These are phyloP conservation scores for Magallana ariakensis DNA, from an alignment of 1,140 invertebrate genomes.

Conservation along the genomic window DNA sequence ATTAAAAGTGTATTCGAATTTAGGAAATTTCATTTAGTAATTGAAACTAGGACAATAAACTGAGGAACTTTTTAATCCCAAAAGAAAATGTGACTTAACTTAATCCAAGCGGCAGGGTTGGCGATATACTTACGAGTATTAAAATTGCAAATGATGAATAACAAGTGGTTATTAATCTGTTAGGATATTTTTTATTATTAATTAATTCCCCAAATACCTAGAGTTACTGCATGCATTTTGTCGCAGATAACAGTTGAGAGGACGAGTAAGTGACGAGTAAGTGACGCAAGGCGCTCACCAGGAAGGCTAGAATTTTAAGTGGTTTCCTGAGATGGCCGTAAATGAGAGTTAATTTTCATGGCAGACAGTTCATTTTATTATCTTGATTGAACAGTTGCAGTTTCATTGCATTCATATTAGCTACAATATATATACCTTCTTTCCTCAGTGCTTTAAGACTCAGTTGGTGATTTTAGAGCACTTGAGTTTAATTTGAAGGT, in stretches of 20 bases:
- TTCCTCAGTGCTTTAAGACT: not conserved
- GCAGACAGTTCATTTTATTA: constrained; percentile 5
- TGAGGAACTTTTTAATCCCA: too few species aligned
- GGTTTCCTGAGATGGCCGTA: not conserved
- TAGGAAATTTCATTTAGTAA: too few species aligned
- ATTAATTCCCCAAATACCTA: constrained; percentile 14
- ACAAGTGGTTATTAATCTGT: not conserved
- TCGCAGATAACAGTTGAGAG: not conserved
- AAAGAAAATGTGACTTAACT: too few species aligned
- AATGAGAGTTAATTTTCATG: constrained; percentile 25
- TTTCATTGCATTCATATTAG: not conserved
- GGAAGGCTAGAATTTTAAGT: not conserved
- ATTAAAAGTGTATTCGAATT: too few species aligned
- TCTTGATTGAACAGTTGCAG: constrained; percentile 8
- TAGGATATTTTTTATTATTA: not conserved
- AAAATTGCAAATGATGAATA: constrained; percentile 14
- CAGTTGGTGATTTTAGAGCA: not conserved
- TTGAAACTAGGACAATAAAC: too few species aligned
- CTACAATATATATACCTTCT: not conserved
- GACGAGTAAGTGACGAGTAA: not conserved
- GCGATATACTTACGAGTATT: not conserved
- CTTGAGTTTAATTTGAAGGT: not conserved
- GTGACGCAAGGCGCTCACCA: not conserved
- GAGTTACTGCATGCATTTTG: not conserved
- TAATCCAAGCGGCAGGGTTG: not conserved